These are phyloP conservation scores for Atrichornis clamosus DNA, from an alignment of 2,113 vertebrate species.

Conservation along the genomic window DNA sequence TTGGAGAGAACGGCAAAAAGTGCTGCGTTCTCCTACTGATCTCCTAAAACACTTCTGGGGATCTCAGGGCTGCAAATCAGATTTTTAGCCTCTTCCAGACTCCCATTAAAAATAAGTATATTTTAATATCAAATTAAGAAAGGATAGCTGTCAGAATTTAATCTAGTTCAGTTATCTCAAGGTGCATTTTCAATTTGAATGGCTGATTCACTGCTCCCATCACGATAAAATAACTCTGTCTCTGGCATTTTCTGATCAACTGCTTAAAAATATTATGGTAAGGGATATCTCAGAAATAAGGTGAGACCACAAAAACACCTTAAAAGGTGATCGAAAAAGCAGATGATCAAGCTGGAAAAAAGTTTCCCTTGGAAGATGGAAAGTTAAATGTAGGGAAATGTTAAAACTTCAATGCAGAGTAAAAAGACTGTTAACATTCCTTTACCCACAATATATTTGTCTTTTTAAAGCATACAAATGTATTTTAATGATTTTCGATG, in stretches of 20 bases:
- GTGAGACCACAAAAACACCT: background rate
- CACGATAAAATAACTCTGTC: background rate
- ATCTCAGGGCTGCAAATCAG: background rate
- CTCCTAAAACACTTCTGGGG: background rate
- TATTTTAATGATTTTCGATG: background rate
- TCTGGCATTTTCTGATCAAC: background rate
- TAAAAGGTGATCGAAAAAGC: background rate
- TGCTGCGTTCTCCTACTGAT: accelerated
- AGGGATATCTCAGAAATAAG: background rate
- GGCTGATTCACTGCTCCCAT: background rate
- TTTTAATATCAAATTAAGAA: background rate
- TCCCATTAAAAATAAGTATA: background rate
- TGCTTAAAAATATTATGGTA: background rate
- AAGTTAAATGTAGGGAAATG: background rate
- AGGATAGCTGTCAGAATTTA: background rate
- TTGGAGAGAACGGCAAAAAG: background rate
- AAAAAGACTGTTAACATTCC: background rate
- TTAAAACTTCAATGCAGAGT: background rate
- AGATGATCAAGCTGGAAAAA: background rate
- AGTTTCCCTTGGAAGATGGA: background rate
- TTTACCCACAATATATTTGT: background rate
- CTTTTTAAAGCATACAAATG: background rate
- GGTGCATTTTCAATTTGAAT: background rate
- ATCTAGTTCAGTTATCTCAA: background rate
- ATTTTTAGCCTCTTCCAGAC: background rate